A percentile compares a stretch with the other conserved stretches of the same genome.
Conservation (phyloP, 2,888 invertebrate genomes). For the Phymatocera aterrima region DNA sequence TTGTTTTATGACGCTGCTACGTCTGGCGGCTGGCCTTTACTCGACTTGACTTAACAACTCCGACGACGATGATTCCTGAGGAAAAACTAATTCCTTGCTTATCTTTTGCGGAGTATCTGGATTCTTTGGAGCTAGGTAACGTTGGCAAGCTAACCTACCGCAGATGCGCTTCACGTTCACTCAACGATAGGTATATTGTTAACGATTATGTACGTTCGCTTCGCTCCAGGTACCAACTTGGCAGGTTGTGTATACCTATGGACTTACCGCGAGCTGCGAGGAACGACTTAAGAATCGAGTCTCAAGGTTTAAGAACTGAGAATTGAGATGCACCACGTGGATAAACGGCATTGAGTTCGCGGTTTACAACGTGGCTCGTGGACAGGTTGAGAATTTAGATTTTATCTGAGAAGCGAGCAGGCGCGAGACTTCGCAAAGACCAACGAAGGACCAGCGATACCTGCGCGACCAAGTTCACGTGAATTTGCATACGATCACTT, state of each 20-base stretch:
- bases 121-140: not conserved
- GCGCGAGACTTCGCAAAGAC: slow-evolving; percentile 34
- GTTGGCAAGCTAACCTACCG: slow-evolving; percentile 22
- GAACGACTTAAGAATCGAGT: not conserved
- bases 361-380: slow-evolving; percentile 48
- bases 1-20: slow-evolving; percentile 7
- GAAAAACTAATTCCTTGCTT: slow-evolving; percentile 32
- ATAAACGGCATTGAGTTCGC: slow-evolving; percentile 45
- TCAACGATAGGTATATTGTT: slow-evolving; percentile 14
- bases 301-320: slow-evolving; percentile 34
- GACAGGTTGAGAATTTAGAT: slow-evolving; percentile 57
- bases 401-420: slow-evolving; percentile 50
- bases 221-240: not conserved
- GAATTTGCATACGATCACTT: slow-evolving; percentile 67
- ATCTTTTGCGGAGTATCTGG: slow-evolving; percentile 12
- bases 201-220: slow-evolving; percentile 1
- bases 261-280: not conserved
- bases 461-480: slow-evolving; percentile 42
- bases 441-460: slow-evolving; percentile 21
- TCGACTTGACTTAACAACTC: slow-evolving; percentile 29
- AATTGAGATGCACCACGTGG: slow-evolving; percentile 46
- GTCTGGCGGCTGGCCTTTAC: not conserved
- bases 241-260: not conserved
- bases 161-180: slow-evolving; percentile 3
- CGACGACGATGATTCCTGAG: not conserved